phyloP scores from a whole-genome alignment of 2,113 vertebrate genomes.

The Pseudois nayaur region DNA sequence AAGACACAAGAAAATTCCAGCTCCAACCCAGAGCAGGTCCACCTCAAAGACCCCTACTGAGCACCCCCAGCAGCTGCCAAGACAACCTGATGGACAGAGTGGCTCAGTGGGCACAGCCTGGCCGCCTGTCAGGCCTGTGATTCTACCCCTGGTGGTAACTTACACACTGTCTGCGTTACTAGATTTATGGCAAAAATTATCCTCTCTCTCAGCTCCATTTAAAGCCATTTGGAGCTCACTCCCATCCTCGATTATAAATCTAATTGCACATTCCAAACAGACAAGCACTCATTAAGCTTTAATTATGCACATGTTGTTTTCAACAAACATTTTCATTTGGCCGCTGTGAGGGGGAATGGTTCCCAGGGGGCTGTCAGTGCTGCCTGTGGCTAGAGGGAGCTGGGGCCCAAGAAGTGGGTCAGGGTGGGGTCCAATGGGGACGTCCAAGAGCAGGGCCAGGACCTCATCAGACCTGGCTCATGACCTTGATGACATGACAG shows the following conservation, averaged over 20 bases:
- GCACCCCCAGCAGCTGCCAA: neutral
- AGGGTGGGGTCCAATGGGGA: slow-evolving; percentile 60
- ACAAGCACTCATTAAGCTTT: slow-evolving; percentile 99
- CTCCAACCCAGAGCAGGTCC: neutral
- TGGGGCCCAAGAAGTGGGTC: slow-evolving; percentile 85
- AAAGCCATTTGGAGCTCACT: slow-evolving; percentile 85
- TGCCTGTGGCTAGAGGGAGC: slow-evolving; percentile 72
- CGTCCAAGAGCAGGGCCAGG: neutral
- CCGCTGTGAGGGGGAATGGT: slow-evolving; percentile 93
- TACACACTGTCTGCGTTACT: slow-evolving; percentile 74
- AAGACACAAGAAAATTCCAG: neutral
- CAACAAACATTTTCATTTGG: slow-evolving; percentile 99
- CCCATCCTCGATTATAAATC: slow-evolving; percentile 94
- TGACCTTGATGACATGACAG: neutral
- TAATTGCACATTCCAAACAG: slow-evolving; percentile 99
- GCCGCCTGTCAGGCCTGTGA: slow-evolving; percentile 64
- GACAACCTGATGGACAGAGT: slow-evolving; percentile 49
- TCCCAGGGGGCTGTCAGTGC: slow-evolving; percentile 86
- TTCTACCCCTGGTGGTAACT: slow-evolving; percentile 63
- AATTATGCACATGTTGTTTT: slow-evolving; percentile 99
- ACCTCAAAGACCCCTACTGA: neutral
- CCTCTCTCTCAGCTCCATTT: slow-evolving; percentile 83
- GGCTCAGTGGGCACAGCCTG: slow-evolving; percentile 54
- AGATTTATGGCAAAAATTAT: slow-evolving; percentile 83
- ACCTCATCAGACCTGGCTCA: neutral